Evolutionary conservation across 2,888 invertebrate species (phyloP).

Genomic region (Andrena flavipes): DNA sequence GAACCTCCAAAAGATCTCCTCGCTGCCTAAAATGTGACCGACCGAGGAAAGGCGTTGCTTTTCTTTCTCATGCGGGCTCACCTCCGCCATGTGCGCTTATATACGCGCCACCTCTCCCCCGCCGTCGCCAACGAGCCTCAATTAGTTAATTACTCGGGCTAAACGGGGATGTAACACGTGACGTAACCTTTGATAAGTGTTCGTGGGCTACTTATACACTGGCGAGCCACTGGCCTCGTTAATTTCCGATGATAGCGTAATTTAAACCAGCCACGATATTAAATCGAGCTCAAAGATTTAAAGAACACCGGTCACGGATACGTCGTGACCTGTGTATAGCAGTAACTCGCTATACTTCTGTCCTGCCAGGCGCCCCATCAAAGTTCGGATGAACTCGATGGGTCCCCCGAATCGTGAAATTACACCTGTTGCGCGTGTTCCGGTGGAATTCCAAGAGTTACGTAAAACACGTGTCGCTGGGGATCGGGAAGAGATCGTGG

Average conservation of each 20-base stretch:
- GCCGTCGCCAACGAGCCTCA: slow-evolving; percentile 66
- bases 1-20: slow-evolving; percentile 22
- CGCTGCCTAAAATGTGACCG: slow-evolving; percentile 10
- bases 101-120: slow-evolving; percentile 21
- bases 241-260: slow-evolving; percentile 41
- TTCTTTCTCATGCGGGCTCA: slow-evolving; percentile 72
- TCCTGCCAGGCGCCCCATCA: background rate
- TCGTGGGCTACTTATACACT: slow-evolving; percentile 46
- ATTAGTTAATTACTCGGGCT: slow-evolving; percentile 74
- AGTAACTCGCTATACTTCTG: background rate
- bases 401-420: slow-evolving; percentile 34
- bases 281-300: background rate
- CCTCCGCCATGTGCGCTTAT: slow-evolving; percentile 32
- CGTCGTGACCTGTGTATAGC: background rate
- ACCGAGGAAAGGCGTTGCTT: slow-evolving; percentile 35
- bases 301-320: slow-evolving; percentile 36
- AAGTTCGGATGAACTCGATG: background rate
- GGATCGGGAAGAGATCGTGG: background rate
- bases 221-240: slow-evolving; percentile 18
- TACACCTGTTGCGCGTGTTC: slow-evolving; percentile 8
- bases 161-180: slow-evolving; percentile 68
- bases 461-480: slow-evolving; percentile 1
- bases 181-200: slow-evolving; percentile 70
- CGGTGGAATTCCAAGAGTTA: slow-evolving; percentile 17
- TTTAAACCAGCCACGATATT: slow-evolving; percentile 10